phyloP scores from a whole-genome alignment of 2,113 vertebrate species.

The Zingel zingel region DNA sequence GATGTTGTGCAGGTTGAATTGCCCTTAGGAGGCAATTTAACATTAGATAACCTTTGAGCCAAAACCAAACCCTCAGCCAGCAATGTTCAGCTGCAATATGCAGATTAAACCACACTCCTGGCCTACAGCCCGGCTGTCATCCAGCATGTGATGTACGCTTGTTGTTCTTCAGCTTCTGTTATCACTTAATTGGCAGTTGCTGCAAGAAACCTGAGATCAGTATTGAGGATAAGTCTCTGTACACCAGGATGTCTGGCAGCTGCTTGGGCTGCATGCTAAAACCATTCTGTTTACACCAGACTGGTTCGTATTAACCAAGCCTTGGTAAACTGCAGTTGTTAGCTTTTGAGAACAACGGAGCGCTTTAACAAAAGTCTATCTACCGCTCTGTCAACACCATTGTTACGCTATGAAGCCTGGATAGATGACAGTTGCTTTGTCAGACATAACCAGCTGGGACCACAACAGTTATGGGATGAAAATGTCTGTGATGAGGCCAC shows the following conservation, averaged over 20 bases:
- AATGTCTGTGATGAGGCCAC: neutral
- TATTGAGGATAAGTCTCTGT: neutral
- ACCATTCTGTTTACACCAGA: slow-evolving; percentile 5
- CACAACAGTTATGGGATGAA: neutral
- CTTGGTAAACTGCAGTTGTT: slow-evolving; percentile 4
- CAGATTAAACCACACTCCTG: slow-evolving; percentile 27
- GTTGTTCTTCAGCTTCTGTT: slow-evolving; percentile 14
- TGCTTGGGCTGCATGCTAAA: slow-evolving; percentile 6
- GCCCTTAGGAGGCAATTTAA: slow-evolving; percentile 8
- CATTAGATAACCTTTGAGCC: slow-evolving; percentile 8
- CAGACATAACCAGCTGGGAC: neutral
- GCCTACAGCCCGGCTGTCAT: slow-evolving; percentile 9
- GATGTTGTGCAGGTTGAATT: slow-evolving; percentile 13
- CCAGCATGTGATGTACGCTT: slow-evolving; percentile 16
- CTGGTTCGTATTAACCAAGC: neutral
- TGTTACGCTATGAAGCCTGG: neutral
- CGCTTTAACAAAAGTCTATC: slow-evolving; percentile 17
- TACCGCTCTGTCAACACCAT: slow-evolving; percentile 12
- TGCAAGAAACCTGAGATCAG: slow-evolving; percentile 26
- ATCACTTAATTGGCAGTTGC: slow-evolving; percentile 17
- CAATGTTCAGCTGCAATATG: slow-evolving; percentile 44
- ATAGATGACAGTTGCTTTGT: neutral
- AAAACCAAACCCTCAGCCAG: slow-evolving; percentile 24
- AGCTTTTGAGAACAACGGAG: slow-evolving; percentile 3
- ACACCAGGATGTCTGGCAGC: slow-evolving; percentile 23